phyloP scores from a whole-genome alignment of 2,797 vertebrate species.

The Coranthus polyacanthus region DNA sequence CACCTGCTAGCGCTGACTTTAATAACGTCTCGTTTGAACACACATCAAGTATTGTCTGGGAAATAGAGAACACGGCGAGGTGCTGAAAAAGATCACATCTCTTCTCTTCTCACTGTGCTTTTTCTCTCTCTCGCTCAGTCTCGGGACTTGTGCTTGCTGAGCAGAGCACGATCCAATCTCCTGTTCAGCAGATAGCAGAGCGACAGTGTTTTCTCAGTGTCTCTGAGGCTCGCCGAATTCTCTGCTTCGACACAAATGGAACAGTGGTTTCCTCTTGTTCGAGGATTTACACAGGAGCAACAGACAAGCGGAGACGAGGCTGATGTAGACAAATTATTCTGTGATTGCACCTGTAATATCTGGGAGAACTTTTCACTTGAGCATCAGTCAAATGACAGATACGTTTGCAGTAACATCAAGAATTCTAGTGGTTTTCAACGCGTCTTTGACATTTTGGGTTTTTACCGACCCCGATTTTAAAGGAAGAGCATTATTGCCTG shows the following conservation, averaged over 20 bases:
- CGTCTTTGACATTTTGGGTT: too few species aligned
- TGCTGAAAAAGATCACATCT: slow-evolving; percentile 48
- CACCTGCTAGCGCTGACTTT: slow-evolving; percentile 36
- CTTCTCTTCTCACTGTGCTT: slow-evolving; percentile 11
- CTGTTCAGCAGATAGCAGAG: slow-evolving; percentile 13
- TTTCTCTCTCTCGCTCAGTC: slow-evolving; percentile 10
- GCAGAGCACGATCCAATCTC: slow-evolving; percentile 14
- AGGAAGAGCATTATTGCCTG: too few species aligned
- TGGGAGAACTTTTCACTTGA: background rate
- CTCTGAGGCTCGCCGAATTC: background rate
- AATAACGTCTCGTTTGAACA: slow-evolving; percentile 48
- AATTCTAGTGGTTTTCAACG: too few species aligned
- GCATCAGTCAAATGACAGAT: background rate
- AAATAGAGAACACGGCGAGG: slow-evolving; percentile 33
- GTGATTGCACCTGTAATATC: background rate
- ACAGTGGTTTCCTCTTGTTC: background rate
- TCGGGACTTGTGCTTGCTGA: slow-evolving; percentile 11
- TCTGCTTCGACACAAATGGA: background rate
- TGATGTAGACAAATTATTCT: background rate
- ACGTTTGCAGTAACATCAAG: too few species aligned
- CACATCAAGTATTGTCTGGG: slow-evolving; percentile 24
- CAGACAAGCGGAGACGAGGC: background rate
- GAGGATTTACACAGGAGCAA: background rate
- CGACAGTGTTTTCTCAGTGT: slow-evolving; percentile 1
- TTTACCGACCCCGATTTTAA: too few species aligned